phyloP scores from a whole-genome alignment of 1,140 invertebrate species.

The Bombus difficillimus region DNA sequence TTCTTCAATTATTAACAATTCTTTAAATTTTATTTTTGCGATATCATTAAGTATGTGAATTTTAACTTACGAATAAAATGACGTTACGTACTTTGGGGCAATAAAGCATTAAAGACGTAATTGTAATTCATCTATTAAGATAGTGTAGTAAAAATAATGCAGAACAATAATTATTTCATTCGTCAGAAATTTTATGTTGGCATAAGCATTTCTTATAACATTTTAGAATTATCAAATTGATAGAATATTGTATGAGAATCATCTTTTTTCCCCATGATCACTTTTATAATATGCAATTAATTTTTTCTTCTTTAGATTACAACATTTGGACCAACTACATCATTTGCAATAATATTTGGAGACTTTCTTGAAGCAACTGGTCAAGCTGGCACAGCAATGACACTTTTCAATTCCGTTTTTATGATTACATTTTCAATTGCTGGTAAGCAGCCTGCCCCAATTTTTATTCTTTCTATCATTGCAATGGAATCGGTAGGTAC shows the following conservation, averaged over 20 bases:
- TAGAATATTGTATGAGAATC: background rate
- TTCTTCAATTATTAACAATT: too few species aligned
- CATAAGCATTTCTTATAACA: background rate
- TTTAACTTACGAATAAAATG: too few species aligned
- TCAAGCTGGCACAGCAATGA: constrained; percentile 75
- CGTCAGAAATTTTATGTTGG: too few species aligned
- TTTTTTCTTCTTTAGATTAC: constrained; percentile 70
- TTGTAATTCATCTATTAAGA: too few species aligned
- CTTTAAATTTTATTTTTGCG: too few species aligned
- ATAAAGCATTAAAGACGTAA: too few species aligned
- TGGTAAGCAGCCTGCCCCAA: constrained; percentile 63
- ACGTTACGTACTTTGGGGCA: too few species aligned
- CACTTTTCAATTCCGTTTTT: constrained; percentile 79
- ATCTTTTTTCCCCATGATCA: background rate
- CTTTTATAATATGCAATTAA: background rate
- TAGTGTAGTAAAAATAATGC: too few species aligned
- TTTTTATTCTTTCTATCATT: background rate
- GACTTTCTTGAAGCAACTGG: constrained; percentile 77
- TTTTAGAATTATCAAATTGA: background rate
- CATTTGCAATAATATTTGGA: constrained; percentile 76
- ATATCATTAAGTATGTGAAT: too few species aligned
- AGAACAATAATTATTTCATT: too few species aligned
- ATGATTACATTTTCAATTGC: constrained; percentile 78
- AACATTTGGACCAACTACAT: constrained; percentile 72
- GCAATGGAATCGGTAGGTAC: too few species aligned